Percentiles rank a stretch among this genome's conserved stretches.
Evolutionary conservation across 2,113 vertebrate species (phyloP).

Genomic region (Pituophis catenifer): DNA sequence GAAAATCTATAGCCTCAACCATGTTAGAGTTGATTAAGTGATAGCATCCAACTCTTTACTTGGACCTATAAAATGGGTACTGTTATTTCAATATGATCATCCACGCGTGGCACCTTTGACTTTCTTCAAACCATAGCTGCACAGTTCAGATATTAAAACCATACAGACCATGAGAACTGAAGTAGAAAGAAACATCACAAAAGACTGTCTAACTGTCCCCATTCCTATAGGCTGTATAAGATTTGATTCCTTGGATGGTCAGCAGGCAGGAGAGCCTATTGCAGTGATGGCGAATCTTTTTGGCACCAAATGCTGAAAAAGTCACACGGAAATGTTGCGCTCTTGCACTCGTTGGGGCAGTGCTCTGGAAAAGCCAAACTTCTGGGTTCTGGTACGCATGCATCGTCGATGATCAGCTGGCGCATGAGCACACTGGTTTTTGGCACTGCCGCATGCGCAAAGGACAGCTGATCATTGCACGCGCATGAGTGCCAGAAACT

Average conservation of each 20-base stretch:
- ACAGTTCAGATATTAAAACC: conserved; percentile 33
- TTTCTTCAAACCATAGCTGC: not conserved
- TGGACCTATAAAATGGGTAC: not conserved
- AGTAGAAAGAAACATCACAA: conserved; percentile 34
- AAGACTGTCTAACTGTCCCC: not conserved
- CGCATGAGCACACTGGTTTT: no score
- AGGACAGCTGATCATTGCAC: no score
- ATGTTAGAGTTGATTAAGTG: not conserved
- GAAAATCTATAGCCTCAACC: not conserved
- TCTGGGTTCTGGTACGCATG: no score
- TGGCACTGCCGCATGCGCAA: no score
- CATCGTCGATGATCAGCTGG: no score
- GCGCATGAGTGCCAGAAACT: no score
- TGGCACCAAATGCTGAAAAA: no score
- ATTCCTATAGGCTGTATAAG: conserved; percentile 19
- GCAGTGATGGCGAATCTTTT: not conserved
- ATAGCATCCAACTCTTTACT: not conserved
- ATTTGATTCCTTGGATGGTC: conserved; percentile 4
- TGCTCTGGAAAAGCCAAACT: no score
- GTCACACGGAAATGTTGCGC: no score
- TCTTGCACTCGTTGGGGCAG: no score
- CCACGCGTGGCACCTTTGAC: not conserved
- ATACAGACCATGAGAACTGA: not conserved
- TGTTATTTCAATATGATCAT: not conserved
- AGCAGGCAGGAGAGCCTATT: conserved; percentile 5